Percentiles rank a stretch among this genome's conserved stretches.
phyloP scores from a whole-genome alignment of 2,113 vertebrate species.

The Rattus norvegicus region GRCr8 NC_086021.1:126915001-126915500 shows the following conservation, averaged over 20 bases:
- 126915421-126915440: background rate
- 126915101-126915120: background rate
- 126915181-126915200: background rate
- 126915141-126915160: background rate
- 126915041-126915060: no score
- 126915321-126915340: background rate
- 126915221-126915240: background rate
- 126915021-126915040: no score
- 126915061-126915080: background rate
- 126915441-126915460: no score
- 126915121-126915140: background rate
- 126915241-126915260: background rate
- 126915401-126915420: slow-evolving; percentile 47
- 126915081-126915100: background rate
- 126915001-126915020: background rate
- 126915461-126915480: no score
- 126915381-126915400: background rate
- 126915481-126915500: no score
- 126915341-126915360: no score
- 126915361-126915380: background rate
- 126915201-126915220: background rate
- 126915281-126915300: no score
- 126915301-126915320: no score
- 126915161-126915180: background rate
- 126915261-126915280: background rate